A percentile compares a stretch with the other conserved stretches of the same genome.
phyloP scores from a whole-genome alignment of 2,888 invertebrate species.

The Drosophila buzzatii region DNA sequence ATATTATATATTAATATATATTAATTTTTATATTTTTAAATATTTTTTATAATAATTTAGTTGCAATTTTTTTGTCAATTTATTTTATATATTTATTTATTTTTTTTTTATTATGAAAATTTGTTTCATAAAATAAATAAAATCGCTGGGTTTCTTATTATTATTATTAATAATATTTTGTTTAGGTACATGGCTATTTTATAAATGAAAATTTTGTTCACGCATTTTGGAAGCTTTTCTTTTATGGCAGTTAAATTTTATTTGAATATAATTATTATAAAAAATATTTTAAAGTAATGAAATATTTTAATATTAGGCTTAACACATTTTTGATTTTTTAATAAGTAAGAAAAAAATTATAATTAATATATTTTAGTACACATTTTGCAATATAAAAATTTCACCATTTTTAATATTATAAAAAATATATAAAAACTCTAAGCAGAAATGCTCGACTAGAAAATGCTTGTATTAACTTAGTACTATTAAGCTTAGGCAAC shows the following conservation, averaged over 20 bases:
- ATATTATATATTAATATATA: too few relatives aligned
- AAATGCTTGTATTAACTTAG: not conserved
- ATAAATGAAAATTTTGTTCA: not conserved
- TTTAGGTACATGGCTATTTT: not conserved
- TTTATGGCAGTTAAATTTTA: constrained; percentile 10
- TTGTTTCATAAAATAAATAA: too few relatives aligned
- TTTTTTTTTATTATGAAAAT: not conserved
- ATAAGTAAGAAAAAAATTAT: too few relatives aligned
- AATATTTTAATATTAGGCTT: too few relatives aligned
- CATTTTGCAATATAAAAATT: not conserved
- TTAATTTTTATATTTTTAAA: not conserved
- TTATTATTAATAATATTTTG: not conserved
- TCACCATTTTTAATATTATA: not conserved
- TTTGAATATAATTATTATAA: not conserved
- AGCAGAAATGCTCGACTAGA: not conserved
- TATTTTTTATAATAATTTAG: not conserved
- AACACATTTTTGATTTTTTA: too few relatives aligned
- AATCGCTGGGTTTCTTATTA: constrained; percentile 40
- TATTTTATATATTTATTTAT: not conserved
- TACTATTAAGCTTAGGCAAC: not conserved
- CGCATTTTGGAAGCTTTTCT: not conserved
- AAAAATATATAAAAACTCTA: not conserved
- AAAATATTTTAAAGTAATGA: not conserved
- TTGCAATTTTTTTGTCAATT: not conserved
- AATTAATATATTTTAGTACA: too few relatives aligned